Percentiles rank a stretch among this genome's conserved stretches.
Conservation (phyloP, 2,888 invertebrate species). For the Clusia tigrina region DNA sequence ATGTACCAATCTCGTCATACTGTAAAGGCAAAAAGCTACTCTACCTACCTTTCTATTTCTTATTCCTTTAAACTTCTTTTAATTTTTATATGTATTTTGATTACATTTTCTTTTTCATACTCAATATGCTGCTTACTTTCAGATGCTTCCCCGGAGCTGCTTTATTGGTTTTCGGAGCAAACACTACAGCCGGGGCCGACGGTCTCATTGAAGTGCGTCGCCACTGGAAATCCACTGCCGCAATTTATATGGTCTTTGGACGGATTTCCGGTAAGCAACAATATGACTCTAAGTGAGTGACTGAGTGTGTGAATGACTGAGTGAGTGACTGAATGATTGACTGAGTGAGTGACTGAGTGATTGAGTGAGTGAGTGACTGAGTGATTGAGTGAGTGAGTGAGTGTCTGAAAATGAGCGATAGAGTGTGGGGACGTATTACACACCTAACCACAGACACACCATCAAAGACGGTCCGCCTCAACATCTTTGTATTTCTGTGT, state of each 20-base stretch:
- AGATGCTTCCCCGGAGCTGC: slow-evolving; percentile 89
- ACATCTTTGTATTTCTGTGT: not conserved
- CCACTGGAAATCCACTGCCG: slow-evolving; percentile 93
- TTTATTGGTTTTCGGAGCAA: slow-evolving; percentile 92
- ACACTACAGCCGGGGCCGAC: slow-evolving; percentile 91
- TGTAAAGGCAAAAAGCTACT: no score
- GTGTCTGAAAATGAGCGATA: no score
- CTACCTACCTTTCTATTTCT: no score
- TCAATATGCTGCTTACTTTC: no score
- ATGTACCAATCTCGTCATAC: no score
- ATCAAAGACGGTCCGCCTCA: not conserved
- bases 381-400: no score
- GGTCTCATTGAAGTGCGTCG: slow-evolving; percentile 90
- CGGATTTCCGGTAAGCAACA: slow-evolving; percentile 80
- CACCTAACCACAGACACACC: not conserved
- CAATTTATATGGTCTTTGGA: slow-evolving; percentile 91
- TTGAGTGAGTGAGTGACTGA: no score
- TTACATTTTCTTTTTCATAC: slow-evolving; percentile 19
- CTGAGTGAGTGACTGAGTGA: no score
- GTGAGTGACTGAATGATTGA: no score
- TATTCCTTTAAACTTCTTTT: no score
- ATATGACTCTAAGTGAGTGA: slow-evolving; percentile 1
- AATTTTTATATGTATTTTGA: no score
- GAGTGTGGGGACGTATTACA: not conserved
- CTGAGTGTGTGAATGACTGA: no score